Percentiles rank a stretch among this genome's conserved stretches.
Evolutionary conservation across 2,113 vertebrate genomes (phyloP).

Genomic region (Pangasianodon hypophthalmus): DNA sequence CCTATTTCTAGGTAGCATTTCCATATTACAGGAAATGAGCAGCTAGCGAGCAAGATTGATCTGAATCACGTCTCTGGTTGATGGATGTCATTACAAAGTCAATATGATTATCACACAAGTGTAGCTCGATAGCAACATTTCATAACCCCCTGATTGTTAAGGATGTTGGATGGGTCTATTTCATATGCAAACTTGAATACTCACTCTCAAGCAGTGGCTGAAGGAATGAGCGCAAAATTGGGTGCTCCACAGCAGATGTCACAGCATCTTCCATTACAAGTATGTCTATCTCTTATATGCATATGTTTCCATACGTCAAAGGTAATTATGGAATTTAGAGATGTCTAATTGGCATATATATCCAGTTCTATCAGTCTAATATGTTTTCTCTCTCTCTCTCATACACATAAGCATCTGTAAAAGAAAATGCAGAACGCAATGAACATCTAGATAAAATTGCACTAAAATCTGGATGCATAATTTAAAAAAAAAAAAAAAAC

Average conservation of each 20-base stretch:
- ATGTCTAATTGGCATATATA: background rate
- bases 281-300: background rate
- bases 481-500: background rate
- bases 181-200: background rate
- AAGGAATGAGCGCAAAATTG: background rate
- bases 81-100: slow-evolving; percentile 39
- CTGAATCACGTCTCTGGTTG: slow-evolving; percentile 5
- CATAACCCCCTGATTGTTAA: slow-evolving; percentile 29
- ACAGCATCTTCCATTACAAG: slow-evolving; percentile 25
- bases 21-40: slow-evolving; percentile 28
- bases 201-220: slow-evolving; percentile 19
- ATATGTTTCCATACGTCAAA: background rate
- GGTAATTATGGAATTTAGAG: background rate
- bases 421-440: background rate
- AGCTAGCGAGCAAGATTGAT: slow-evolving; percentile 18
- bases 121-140: slow-evolving; percentile 22
- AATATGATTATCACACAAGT: slow-evolving; percentile 30
- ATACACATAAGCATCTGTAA: background rate
- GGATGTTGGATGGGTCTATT: slow-evolving; percentile 6
- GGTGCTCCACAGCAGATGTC: slow-evolving; percentile 30
- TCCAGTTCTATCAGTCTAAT: background rate
- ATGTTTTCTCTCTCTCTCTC: background rate
- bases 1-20: slow-evolving; percentile 19
- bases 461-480: background rate
- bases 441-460: no score